These are phyloP conservation scores for Sardina pilchardus DNA, from an alignment of 2,113 vertebrate species.

Conservation along the genomic window DNA sequence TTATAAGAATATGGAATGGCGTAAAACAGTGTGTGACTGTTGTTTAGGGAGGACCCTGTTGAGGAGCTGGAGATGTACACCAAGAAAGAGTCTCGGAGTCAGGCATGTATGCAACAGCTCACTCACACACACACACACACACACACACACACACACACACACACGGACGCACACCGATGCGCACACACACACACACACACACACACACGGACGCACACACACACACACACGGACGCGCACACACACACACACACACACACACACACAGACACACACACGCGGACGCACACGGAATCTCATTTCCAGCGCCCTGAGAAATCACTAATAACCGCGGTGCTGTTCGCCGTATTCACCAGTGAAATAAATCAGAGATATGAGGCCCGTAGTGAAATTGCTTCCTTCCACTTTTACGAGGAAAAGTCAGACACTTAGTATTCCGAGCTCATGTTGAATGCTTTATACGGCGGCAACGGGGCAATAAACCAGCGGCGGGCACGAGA, in stretches of 20 bases:
- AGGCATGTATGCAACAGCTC: background rate
- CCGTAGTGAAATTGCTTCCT: background rate
- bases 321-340: background rate
- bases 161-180: background rate
- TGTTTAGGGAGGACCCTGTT: too few species aligned
- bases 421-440: conserved; percentile 7
- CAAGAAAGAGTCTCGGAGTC: too few species aligned
- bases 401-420: background rate
- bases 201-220: background rate
- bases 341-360: background rate
- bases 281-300: background rate
- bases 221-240: background rate
- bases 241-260: conserved; percentile 5
- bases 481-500: background rate
- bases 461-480: background rate
- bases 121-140: conserved; percentile 7
- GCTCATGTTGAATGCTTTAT: background rate
- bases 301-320: background rate
- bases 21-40: too few species aligned
- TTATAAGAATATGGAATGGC: too few species aligned
- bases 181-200: conserved; percentile 6
- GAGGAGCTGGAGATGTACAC: too few species aligned
- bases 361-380: conserved; percentile 12
- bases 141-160: background rate
- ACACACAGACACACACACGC: background rate